phyloP scores from a whole-genome alignment of 2,888 invertebrate genomes.

The Troglohyphantes excavatus region DNA sequence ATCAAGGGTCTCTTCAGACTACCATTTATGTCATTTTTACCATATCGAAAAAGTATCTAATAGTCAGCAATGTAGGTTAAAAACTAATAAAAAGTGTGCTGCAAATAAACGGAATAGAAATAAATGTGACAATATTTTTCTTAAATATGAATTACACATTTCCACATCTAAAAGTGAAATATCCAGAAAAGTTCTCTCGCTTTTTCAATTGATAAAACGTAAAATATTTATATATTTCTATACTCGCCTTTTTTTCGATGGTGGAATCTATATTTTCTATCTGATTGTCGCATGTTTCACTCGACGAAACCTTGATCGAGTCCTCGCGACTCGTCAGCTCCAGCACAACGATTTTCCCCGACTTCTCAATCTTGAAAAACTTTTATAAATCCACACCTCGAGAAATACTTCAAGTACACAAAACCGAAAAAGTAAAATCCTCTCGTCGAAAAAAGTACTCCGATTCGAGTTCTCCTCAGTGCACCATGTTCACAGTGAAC shows the following conservation, averaged over 20 bases:
- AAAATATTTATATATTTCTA: too few species aligned
- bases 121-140: too few species aligned
- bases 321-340: constrained; percentile 73
- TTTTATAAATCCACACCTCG: constrained; percentile 27
- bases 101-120: too few species aligned
- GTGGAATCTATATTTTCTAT: constrained; percentile 73
- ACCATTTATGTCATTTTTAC: too few species aligned
- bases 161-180: too few species aligned
- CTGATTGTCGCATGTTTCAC: constrained; percentile 68
- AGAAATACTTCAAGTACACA: constrained; percentile 1
- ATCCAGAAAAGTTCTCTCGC: too few species aligned
- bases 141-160: too few species aligned
- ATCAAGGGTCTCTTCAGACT: too few species aligned
- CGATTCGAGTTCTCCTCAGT: neutral
- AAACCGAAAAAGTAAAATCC: neutral
- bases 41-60: too few species aligned
- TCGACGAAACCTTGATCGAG: constrained; percentile 67
- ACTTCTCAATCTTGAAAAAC: constrained; percentile 75
- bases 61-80: too few species aligned
- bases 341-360: constrained; percentile 77
- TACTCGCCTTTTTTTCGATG: constrained; percentile 76
- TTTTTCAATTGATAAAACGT: too few species aligned
- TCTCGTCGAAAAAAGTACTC: neutral
- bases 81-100: too few species aligned
- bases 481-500: neutral